Evolutionary conservation across 2,113 vertebrate species (phyloP), one percentile per base, ranked within the genome.

Genomic region (Amazona guildingii): DNA sequence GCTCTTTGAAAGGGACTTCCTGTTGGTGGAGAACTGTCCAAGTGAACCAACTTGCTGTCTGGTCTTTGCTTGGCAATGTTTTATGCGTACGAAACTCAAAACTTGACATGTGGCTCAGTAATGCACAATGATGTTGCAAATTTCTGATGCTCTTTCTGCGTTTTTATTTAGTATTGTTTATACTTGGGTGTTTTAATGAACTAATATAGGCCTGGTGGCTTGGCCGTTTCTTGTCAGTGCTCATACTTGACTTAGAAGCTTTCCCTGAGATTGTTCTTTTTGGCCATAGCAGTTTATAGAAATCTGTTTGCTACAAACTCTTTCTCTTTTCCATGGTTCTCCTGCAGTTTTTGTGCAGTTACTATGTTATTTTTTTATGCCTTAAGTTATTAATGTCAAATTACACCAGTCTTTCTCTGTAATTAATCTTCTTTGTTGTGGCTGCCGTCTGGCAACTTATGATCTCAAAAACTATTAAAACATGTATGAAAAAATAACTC

Each of bases 401-500:
- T 91, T 88, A 72, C 35, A 51, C 41, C 51, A 46, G 59, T 76
- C 37, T 70, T 21, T 48, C 35, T 57, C 74, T 66, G 75, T 69
- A 84, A 84, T 94, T 94, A 17, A 44, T 88, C 76, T 85, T 93
- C 61, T 89, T 79, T 84, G 43, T 87, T 59, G 46, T 57, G 59
- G 73, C 75, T 69, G 79, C 61, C 81, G 43, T 88, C 37, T 84
- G 48, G 52, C n/a, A 81, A 62, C 9, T 86, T 90, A 81, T 84
- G 92, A 88, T 97, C 41, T 92, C 66, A 29, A 24, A 25, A 75
- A 79, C 43, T 70, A 21, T 81, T 93, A 93, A 63, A 84, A 51
- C 48, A 82, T 61, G 5, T 44, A 15, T 23, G 57, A 64, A 93
- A 70, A 78, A 75, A 15, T 11, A 63, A 43, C 49, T 92, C 76